Base-by-base conservation (phyloP, 2,113 vertebrate species). In the Caloenas nicobarica region DNA sequence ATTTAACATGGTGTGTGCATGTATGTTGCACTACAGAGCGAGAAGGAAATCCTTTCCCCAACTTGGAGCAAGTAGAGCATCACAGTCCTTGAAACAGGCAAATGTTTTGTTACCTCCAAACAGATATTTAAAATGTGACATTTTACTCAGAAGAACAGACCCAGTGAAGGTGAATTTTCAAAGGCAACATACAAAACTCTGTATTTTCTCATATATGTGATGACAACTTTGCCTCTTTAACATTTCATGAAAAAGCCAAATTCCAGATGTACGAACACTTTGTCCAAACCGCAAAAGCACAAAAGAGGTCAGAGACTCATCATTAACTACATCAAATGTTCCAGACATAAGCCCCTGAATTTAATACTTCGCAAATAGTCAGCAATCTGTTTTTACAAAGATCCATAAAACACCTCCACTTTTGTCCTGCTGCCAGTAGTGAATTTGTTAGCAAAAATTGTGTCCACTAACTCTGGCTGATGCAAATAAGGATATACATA, bases 241-340 rank as follows among this genome's bases (percentile, higher is more conserved):
- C 25, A 50, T 88, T 72, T 96, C 18, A 50, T 9, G 54, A 82
- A 77, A 86, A 89, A 86, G 71, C 7, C 71, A 77, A 60, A 82
- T 73, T 93, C 88, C 95, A 95, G 79, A 89, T 72, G 86, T 58
- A 66, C 0, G 0, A 83, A 70, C 1, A 4, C 64, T 88, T 89
- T 34, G 76, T 60, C 82, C 64, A 90, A 96, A 81, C 61, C 85
- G 62, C 71, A 92, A 46, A 88, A 90, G 42, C 82, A 86, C 62
- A 78, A 61, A 81, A 34, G 76, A 88, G 68, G 92, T 88, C 88
- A 94, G 83, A 83, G 54, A 62, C 1, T 3, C 68, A 62, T 74
- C 7, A 1, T 91, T 81, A 91, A 66, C 46, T 26, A n/a, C 51
- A 78, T 66, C 77, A 91, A n/a, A 78, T 71, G 86, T 58, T 83